These are phyloP conservation scores for Rana temporaria DNA, from an alignment of 2,113 vertebrate genomes.

Conservation along the genomic window DNA sequence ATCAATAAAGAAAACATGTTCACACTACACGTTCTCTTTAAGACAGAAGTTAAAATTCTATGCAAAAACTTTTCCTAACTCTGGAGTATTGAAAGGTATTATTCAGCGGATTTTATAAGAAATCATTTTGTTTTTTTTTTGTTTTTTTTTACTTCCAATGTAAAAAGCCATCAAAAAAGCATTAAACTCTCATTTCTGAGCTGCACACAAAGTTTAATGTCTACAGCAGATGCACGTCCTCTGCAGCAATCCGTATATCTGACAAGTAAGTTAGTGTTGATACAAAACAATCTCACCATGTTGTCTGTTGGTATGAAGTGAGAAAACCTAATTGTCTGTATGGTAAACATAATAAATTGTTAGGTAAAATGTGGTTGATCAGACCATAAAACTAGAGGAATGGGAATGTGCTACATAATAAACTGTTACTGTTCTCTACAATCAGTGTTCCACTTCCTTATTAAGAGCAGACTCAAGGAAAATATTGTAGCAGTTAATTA, in stretches of 20 bases:
- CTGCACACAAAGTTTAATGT: constrained; percentile 57
- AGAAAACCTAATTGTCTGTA: constrained; percentile 71
- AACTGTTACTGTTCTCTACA: constrained; percentile 72
- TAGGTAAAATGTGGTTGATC: constrained; percentile 63
- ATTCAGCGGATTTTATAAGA: neutral
- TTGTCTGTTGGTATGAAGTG: constrained; percentile 66
- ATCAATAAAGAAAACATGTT: no score
- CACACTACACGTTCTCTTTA: no score
- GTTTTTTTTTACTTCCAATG: neutral
- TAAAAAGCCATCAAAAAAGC: constrained; percentile 53
- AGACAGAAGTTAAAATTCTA: no score
- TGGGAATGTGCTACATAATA: constrained; percentile 73
- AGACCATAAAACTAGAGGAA: constrained; percentile 68
- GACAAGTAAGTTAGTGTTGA: constrained; percentile 60
- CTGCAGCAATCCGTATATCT: constrained; percentile 59
- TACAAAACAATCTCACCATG: constrained; percentile 67
- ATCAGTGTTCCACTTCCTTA: constrained; percentile 69
- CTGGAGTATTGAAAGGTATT: neutral
- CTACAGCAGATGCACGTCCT: constrained; percentile 59
- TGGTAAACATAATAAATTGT: constrained; percentile 70
- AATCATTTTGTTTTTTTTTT: neutral
- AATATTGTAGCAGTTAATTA: constrained; percentile 75
- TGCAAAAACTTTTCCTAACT: neutral
- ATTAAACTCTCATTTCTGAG: constrained; percentile 53
- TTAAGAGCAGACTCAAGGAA: constrained; percentile 78